Evolutionary conservation across 2,113 vertebrate genomes (phyloP).

Genomic region (Tautogolabrus adspersus): DNA sequence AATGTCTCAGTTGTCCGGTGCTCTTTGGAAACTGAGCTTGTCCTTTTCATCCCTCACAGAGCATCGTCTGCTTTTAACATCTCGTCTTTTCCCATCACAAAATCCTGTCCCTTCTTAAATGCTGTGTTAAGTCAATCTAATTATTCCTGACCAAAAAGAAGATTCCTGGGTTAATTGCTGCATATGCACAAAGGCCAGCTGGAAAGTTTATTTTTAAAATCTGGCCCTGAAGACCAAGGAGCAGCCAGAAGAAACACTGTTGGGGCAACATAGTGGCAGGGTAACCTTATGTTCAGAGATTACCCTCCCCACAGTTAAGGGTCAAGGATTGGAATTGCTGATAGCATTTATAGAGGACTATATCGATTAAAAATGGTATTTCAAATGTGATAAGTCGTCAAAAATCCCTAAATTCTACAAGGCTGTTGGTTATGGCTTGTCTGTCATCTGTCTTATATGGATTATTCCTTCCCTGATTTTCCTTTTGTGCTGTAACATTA

Average conservation of each 20-base stretch:
- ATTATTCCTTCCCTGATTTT: neutral
- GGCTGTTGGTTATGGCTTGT: neutral
- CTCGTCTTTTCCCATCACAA: neutral
- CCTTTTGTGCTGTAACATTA: slow-evolving; percentile 10
- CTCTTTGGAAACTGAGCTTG: too few relatives aligned
- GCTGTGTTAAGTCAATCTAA: slow-evolving; percentile 51
- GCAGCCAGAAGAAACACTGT: slow-evolving; percentile 27
- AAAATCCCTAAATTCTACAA: neutral
- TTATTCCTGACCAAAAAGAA: slow-evolving; percentile 54
- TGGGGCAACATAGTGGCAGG: slow-evolving; percentile 22
- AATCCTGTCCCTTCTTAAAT: slow-evolving; percentile 49
- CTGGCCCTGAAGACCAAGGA: slow-evolving; percentile 21
- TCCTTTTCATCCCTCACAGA: too few relatives aligned
- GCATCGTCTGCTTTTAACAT: too few relatives aligned
- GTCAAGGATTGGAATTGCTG: slow-evolving; percentile 20
- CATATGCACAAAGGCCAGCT: slow-evolving; percentile 38
- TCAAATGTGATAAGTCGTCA: too few relatives aligned
- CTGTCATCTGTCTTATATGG: too few relatives aligned
- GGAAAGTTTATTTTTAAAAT: slow-evolving; percentile 48
- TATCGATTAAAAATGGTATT: too few relatives aligned
- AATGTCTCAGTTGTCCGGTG: too few relatives aligned
- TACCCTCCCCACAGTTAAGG: neutral
- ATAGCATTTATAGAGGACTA: neutral
- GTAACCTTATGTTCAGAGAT: slow-evolving; percentile 8
- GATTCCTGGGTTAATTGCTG: slow-evolving; percentile 63